phyloP scores from a whole-genome alignment of 1,140 invertebrate species.

The Protaetia brevitarsis region DNA sequence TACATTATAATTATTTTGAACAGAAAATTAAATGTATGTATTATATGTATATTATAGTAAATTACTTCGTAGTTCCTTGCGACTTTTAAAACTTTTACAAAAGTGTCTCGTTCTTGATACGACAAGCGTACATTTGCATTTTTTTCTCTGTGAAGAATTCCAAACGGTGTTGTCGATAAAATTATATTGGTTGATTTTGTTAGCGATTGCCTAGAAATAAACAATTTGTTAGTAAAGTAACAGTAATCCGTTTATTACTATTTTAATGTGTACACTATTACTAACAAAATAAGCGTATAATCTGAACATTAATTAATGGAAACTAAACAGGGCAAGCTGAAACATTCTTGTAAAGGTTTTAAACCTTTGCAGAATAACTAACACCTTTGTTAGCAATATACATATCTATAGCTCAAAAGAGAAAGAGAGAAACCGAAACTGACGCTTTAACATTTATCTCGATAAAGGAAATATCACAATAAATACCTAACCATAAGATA shows the following conservation, averaged over 20 bases:
- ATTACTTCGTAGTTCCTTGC: constrained; percentile 14
- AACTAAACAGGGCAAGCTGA: no score
- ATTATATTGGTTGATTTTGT: constrained; percentile 35
- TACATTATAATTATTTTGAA: constrained; percentile 10
- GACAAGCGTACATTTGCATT: not conserved
- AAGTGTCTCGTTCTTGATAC: constrained; percentile 5
- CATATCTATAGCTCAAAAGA: no score
- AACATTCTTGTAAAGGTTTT: no score
- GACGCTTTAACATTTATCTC: no score
- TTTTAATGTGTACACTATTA: constrained; percentile 1
- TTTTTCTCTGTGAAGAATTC: constrained; percentile 31
- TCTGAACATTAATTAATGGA: no score
- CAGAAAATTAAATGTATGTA: not conserved
- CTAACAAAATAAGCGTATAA: constrained; percentile 12
- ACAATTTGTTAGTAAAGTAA: constrained; percentile 31
- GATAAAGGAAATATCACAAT: no score
- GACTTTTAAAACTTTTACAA: constrained; percentile 13
- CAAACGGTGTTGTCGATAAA: constrained; percentile 37
- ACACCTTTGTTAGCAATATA: no score
- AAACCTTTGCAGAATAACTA: no score
- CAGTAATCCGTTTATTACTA: not conserved
- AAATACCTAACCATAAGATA: no score
- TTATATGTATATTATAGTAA: no score
- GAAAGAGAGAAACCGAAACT: no score
- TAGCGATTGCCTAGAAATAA: constrained; percentile 48